A percentile compares a stretch with the other conserved stretches of the same genome.
These are phyloP conservation scores for Diadegma fenestrale DNA, from an alignment of 2,888 invertebrate species.

Conservation along the genomic window DNA sequence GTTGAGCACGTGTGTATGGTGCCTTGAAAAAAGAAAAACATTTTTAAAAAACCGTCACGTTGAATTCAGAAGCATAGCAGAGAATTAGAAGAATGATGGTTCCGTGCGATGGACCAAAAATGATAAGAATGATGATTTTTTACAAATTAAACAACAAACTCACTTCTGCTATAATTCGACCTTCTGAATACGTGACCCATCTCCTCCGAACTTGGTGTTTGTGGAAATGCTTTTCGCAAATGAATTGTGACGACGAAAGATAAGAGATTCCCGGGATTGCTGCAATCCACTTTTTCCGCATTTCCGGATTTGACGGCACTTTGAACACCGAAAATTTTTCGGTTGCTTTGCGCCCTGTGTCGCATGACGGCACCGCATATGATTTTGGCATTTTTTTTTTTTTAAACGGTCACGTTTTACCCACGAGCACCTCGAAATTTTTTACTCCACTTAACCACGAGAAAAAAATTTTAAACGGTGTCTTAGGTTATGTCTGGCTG, in stretches of 20 bases:
- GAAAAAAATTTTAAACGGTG: neutral
- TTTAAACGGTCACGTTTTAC: neutral
- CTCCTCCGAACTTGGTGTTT: neutral
- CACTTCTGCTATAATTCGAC: constrained; percentile 4
- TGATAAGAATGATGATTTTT: neutral
- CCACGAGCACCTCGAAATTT: neutral
- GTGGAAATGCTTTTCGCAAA: constrained; percentile 16
- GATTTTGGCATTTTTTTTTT: neutral
- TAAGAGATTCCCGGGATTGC: constrained; percentile 6
- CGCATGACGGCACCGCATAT: constrained; percentile 1
- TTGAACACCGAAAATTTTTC: constrained; percentile 6
- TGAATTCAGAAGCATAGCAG: neutral
- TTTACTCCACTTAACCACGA: neutral
- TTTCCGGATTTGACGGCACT: neutral
- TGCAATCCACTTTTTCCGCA: neutral
- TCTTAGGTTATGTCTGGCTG: neutral
- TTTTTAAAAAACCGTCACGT: neutral
- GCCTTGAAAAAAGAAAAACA: constrained; percentile 1
- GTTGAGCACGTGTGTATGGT: constrained; percentile 7
- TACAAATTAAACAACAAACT: neutral
- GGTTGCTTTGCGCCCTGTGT: neutral
- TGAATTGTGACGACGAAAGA: constrained; percentile 13
- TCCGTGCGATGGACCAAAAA: neutral
- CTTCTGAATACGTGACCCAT: constrained; percentile 7
- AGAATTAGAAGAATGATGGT: neutral